A percentile compares a stretch with the other conserved stretches of the same genome.
phyloP scores from a whole-genome alignment of 2,888 invertebrate species.

The Corbicula japonica region DNA sequence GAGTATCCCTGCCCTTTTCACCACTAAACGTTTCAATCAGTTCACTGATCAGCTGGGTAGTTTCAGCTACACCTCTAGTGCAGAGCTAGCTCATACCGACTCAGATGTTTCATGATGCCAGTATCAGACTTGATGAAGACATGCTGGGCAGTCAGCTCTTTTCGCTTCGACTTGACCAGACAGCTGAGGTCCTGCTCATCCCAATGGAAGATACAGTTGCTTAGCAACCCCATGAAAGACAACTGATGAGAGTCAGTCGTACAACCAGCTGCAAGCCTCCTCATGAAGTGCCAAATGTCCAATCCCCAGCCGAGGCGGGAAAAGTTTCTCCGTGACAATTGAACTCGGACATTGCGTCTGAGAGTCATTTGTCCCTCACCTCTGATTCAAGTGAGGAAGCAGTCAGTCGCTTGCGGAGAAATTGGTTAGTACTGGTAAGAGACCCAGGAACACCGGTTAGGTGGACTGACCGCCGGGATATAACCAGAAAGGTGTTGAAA shows the following conservation, averaged over 20 bases:
- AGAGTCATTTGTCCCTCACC: too few species aligned
- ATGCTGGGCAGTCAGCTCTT: slow-evolving; percentile 43
- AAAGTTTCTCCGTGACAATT: too few species aligned
- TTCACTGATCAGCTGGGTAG: slow-evolving; percentile 29
- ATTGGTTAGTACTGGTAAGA: too few species aligned
- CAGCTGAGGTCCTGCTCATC: slow-evolving; percentile 41
- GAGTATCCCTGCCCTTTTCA: slow-evolving; percentile 38
- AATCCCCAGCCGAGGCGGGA: too few species aligned
- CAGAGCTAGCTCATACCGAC: slow-evolving; percentile 46
- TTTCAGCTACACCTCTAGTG: slow-evolving; percentile 55
- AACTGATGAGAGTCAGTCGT: slow-evolving; percentile 52
- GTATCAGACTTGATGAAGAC: slow-evolving; percentile 28
- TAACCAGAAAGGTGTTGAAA: too few species aligned
- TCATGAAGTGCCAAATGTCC: slow-evolving; percentile 54
- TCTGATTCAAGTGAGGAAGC: too few species aligned
- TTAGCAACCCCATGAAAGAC: slow-evolving; percentile 56
- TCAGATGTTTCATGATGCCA: slow-evolving; percentile 41
- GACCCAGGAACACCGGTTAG: too few species aligned
- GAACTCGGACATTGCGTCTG: too few species aligned
- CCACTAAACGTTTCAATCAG: slow-evolving; percentile 44
- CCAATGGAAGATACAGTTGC: slow-evolving; percentile 54
- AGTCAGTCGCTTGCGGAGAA: too few species aligned
- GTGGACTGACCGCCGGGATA: too few species aligned
- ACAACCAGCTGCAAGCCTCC: slow-evolving; percentile 38
- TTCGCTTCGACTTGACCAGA: slow-evolving; percentile 51